Base-by-base conservation (phyloP, 2,113 vertebrate genomes). In the Anarhynchus alexandrinus region DNA sequence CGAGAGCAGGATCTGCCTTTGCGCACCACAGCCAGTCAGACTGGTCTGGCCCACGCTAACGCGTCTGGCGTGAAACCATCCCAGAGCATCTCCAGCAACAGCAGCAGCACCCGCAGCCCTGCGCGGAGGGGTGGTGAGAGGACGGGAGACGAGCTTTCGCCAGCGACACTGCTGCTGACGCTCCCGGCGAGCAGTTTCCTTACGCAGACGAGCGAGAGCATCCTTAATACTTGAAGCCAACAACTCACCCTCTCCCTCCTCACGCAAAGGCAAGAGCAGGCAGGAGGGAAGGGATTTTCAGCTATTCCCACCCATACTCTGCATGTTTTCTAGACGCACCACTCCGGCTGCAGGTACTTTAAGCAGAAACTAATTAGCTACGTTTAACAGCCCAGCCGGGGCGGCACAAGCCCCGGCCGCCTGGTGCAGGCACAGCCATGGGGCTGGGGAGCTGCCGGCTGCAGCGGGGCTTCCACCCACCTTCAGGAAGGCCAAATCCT, bases 131-230 rank as follows among this genome's bases (percentile, higher is more conserved):
- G n/a, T n/a, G 47, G 15, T 1, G 34, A 61, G 61, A 2, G 1
- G 29, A 20, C 2, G 1, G 82, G 17, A 52, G 42, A 52, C 1
- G 5, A 65, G 40, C 25, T 47, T 29, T 23, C 2, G 0, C 16
- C 69, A 19, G 1, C 0, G 2, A 30, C 51, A 3, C 29, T 0
- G 8, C 17, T 13, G 10, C 20, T 1, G 9, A 42, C 4, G 0
- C 29, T n/a, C 16, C 40, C 2, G 2, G 29, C 11, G 0, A 36
- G 47, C 26, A 7, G 32, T 14, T 38, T 52, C 13, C 8, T 9
- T 9, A 6, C 4, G 19, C 38, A 15, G 6, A 58, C 32, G 32
- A 38, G 54, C 2, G 0, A 86, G 47, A 0, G 0, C 25, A 40
- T n/a, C 54, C 76, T 16, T 12, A 23, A 22, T 2, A 16, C 10